Base-by-base conservation (phyloP, 2,888 invertebrate species). In the Osedax frankpressi region DNA sequence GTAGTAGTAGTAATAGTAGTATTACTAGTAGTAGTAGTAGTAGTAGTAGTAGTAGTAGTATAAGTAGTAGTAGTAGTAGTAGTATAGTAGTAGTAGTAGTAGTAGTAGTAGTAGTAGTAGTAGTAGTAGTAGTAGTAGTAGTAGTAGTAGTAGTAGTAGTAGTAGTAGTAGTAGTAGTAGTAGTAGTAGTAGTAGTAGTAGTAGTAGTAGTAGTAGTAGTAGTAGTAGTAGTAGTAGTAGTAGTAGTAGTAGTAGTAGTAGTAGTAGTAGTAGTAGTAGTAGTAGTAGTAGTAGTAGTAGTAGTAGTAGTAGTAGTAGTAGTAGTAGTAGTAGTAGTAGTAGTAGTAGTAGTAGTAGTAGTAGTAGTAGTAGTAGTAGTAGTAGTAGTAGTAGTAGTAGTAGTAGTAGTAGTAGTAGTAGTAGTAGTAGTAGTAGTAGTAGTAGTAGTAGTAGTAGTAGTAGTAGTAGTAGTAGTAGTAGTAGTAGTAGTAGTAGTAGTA, bases 41-140 rank as follows among this genome's bases (percentile, higher is more conserved):
- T 65, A 65, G 65, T 0, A 65, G 65, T 65, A 65, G 65, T 65
- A 65, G 65, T 65, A 65, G 65, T 65, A 65, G 65, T 65, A 65
- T 14, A n/a, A 1, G 65, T 67, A 67, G 68, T 14, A 67, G 68
- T 67, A 67, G 68, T 14, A 67, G 68, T 67, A 67, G 2, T 67
- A 67, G 68, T 67, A 67, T 67, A 67, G 68, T 3, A 67, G 68
- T 67, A 67, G 68, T 67, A 67, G 68, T 67, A 67, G 68, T 67
- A 67, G 68, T 67, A 67, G 68, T 67, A 67, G 68, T 67, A 67
- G 68, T 67, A 67, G 68, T 67, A 67, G 68, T 67, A 67, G 68
- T 67, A 67, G 68, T 67, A 67, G 68, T 67, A 67, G 68, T 67
- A 67, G 68, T 67, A 67, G 68, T 67, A 67, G 68, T 67, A 67